phyloP scores from a whole-genome alignment of 2,888 invertebrate species.

The Trachelus troglodyta region DNA sequence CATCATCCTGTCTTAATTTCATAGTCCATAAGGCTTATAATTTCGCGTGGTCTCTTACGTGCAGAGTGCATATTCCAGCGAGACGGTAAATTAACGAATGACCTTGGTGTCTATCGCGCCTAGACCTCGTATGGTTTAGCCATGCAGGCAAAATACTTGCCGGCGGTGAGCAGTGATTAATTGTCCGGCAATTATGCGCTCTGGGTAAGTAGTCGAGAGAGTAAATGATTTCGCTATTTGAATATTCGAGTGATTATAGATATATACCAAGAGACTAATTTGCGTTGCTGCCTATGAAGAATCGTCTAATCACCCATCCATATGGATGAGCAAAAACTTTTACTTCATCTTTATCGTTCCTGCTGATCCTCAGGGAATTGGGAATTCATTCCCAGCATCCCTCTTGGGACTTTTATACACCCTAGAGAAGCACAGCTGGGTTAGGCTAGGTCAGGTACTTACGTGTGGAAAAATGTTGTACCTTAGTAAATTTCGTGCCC shows the following conservation, averaged over 20 bases:
- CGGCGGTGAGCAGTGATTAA: conserved; percentile 2
- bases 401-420: background rate
- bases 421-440: background rate
- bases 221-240: background rate
- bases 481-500: background rate
- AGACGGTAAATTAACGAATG: conserved; percentile 49
- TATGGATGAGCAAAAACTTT: background rate
- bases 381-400: background rate
- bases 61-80: conserved; percentile 14
- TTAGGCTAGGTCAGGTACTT: background rate
- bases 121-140: background rate
- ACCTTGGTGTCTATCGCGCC: conserved; percentile 38
- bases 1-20: conserved; percentile 56
- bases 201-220: background rate
- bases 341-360: background rate
- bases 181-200: background rate
- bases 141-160: background rate
- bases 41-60: conserved; percentile 29
- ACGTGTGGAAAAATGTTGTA: background rate
- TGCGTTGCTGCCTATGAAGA: background rate
- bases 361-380: background rate
- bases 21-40: conserved; percentile 57
- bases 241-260: background rate
- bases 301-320: background rate
- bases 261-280: background rate